These are phyloP conservation scores for Macrochelys suwanniensis DNA, from an alignment of 2,797 vertebrate genomes.

Conservation along the genomic window DNA sequence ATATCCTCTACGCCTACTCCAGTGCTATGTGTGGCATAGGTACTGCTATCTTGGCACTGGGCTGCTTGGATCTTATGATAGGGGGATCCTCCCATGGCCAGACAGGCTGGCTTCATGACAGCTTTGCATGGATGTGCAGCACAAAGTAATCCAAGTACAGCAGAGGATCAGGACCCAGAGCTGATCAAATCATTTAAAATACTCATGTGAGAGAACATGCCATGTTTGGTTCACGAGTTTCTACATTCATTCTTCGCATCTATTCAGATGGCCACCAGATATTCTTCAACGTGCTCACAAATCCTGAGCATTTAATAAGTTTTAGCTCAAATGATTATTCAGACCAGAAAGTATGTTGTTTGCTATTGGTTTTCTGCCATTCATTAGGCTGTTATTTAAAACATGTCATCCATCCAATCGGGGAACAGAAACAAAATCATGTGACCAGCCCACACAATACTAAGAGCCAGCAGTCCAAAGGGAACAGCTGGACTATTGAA, in stretches of 20 bases:
- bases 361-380: conserved; percentile 25
- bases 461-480: neutral
- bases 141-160: neutral
- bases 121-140: rapidly evolving
- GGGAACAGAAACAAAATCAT: neutral
- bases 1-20: neutral
- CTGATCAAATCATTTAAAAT: neutral
- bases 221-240: neutral
- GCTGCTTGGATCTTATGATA: rapidly evolving
- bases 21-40: neutral
- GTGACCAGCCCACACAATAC: neutral
- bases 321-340: neutral
- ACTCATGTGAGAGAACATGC: neutral
- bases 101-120: neutral
- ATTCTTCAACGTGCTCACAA: neutral
- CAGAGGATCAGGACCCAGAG: neutral
- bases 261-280: neutral
- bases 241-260: neutral
- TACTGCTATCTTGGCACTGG: neutral
- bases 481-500: conserved; percentile 55
- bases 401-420: neutral
- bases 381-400: neutral
- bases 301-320: neutral
- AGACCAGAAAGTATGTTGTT: neutral
- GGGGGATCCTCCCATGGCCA: neutral